Evolutionary conservation across 1,140 invertebrate genomes (phyloP), one percentile per base, ranked within the genome.

Genomic region (Diorhabda sublineata): DNA sequence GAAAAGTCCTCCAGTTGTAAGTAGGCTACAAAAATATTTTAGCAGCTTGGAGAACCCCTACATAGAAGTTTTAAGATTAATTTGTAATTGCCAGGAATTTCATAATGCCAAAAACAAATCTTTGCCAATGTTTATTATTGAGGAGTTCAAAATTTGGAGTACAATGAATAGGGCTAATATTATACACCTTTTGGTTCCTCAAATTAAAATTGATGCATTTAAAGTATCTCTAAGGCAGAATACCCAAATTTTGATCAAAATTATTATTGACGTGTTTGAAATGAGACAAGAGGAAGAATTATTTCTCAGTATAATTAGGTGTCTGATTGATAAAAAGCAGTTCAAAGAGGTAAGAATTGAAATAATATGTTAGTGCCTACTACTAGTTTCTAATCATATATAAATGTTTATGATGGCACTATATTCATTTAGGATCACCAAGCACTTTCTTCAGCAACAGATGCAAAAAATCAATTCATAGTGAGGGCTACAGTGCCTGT

Each of bases 151-250:
- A 73, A 83, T 79, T 57, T 87, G 84, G 84, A 77, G 82, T 43
- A 66, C 77, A 64, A 72, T 72, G 11, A 65, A 76, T 64, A 72
- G 74, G 43, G 69, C 74, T 43, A 77, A 75, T 45, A 81, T 78
- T 73, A 75, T 74, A 72, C 76, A 81, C 64, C 79, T 80, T 68
- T 77, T 88, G 58, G 82, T 79, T 26, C 71, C 78, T 6, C 83
- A 88, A 61, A 74, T 87, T 5, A 88, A 89, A 78, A 74, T 85
- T 73, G 85, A 85, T 68, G 85, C 86, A 42, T 89, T 88, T 80
- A 83, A 83, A 75, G 81, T 89, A 71, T 78, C 88, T 0, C 83
- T 79, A 52, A 84, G 81, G 58, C 86, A 89, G 63, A 85, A 83
- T 47, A 81, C 84, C 67, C 77, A 82, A 52, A 74, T 82, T 45